Evolutionary conservation across 1,140 invertebrate species (phyloP).

Genomic region (Dinoponera quadriceps): DNA sequence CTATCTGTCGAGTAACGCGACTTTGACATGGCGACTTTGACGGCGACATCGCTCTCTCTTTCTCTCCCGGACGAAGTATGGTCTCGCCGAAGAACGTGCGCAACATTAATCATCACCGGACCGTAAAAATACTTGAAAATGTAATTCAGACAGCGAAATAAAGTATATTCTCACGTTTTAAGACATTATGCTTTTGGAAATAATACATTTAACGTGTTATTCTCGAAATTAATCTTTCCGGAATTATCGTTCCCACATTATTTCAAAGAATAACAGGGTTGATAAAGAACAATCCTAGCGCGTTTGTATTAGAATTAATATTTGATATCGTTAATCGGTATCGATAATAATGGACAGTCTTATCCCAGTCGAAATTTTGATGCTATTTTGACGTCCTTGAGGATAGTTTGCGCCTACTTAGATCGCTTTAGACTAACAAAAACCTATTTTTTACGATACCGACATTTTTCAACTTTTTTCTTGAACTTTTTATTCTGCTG

Average conservation of each 20-base stretch:
- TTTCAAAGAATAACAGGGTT: not conserved
- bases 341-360: not conserved
- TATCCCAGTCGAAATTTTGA: no score
- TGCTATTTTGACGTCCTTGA: no score
- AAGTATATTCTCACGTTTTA: not conserved
- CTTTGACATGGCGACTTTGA: conserved; percentile 28
- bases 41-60: not conserved
- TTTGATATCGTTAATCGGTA: conserved; percentile 2
- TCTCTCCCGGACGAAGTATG: not conserved
- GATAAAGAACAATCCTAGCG: no score
- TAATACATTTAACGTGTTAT: not conserved
- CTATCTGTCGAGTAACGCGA: conserved; percentile 41
- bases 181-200: not conserved
- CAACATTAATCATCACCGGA: not conserved
- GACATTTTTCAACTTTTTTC: no score
- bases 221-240: not conserved
- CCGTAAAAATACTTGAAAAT: not conserved
- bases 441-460: no score
- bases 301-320: not conserved
- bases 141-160: not conserved
- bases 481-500: no score
- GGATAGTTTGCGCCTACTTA: no score
- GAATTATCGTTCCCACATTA: not conserved
- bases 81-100: not conserved
- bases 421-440: no score